Conservation (phyloP, 2,797 vertebrate species). For the Enteromius argenteus region DNA sequence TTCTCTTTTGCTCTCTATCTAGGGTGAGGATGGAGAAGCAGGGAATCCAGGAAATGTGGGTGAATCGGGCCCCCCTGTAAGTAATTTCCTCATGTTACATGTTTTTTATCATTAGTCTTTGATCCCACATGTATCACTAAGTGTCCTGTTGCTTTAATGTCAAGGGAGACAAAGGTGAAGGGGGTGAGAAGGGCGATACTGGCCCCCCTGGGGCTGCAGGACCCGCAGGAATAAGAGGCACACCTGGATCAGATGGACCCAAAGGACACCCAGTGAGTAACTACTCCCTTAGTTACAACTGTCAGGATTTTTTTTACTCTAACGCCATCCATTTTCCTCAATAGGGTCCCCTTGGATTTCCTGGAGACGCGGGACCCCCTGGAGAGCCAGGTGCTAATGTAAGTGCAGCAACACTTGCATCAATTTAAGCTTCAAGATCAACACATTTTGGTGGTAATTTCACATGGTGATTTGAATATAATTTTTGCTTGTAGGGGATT, state of each 20-base stretch:
- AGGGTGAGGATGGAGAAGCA: conserved; percentile 91
- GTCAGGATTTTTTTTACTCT: conserved; percentile 9
- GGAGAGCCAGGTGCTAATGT: conserved; percentile 88
- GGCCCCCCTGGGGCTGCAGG: conserved; percentile 86
- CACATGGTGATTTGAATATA: conserved; percentile 34
- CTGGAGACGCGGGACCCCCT: conserved; percentile 85
- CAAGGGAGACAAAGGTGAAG: conserved; percentile 87
- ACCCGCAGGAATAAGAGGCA: conserved; percentile 86
- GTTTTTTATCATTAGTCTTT: not conserved
- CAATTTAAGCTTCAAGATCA: not conserved
- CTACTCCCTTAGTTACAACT: not conserved
- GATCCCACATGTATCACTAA: conserved; percentile 7
- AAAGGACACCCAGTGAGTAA: conserved; percentile 87
- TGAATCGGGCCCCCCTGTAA: conserved; percentile 81
- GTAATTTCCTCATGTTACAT: conserved; percentile 64
- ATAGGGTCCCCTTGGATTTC: conserved; percentile 90
- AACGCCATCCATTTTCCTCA: not conserved
- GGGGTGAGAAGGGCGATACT: conserved; percentile 90
- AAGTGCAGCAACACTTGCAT: conserved; percentile 62
- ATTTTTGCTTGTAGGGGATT: conserved; percentile 76
- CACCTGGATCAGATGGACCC: conserved; percentile 88
- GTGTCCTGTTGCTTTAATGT: not conserved
- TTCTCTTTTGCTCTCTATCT: conserved; percentile 30
- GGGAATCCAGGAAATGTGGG: conserved; percentile 86
- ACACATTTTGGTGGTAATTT: not conserved